Percentiles rank a stretch among this genome's conserved stretches.
These are phyloP conservation scores for Pseudolaguvia tuberculata DNA, from an alignment of 2,113 vertebrate species.

Conservation along the genomic window DNA sequence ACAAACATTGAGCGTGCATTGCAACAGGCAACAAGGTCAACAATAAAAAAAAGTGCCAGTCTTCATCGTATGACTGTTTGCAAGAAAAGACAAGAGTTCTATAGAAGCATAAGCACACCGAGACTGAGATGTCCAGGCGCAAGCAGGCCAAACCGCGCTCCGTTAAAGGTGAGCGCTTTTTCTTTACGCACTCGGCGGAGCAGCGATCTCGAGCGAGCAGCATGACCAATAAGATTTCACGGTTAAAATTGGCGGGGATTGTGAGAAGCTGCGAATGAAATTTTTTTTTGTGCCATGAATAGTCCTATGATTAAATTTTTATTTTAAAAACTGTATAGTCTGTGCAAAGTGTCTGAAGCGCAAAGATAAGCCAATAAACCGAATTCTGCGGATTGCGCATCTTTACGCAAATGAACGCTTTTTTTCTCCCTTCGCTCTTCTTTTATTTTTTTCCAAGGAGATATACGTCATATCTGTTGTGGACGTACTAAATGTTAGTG, in stretches of 20 bases:
- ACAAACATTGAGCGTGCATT: constrained; percentile 79
- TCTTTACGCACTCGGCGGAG: constrained; percentile 31
- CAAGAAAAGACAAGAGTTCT: constrained; percentile 58
- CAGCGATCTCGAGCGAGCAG: constrained; percentile 42
- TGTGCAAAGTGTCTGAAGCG: not conserved
- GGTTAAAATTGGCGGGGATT: constrained; percentile 68
- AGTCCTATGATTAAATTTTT: not conserved
- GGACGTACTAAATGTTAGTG: too few species aligned
- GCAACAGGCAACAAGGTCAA: constrained; percentile 81
- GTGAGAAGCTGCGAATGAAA: constrained; percentile 47
- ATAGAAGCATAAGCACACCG: constrained; percentile 53
- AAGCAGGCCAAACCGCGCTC: constrained; percentile 98
- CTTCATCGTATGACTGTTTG: constrained; percentile 58
- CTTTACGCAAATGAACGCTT: not conserved
- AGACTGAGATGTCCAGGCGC: constrained; percentile 87
- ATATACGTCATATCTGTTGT: too few species aligned
- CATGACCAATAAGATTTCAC: constrained; percentile 73
- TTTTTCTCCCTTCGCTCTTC: too few species aligned
- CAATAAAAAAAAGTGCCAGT: constrained; percentile 51
- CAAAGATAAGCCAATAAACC: not conserved
- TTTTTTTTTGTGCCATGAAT: constrained; percentile 1
- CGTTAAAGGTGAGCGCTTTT: constrained; percentile 87
- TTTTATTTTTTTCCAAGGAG: too few species aligned
- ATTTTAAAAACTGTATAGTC: not conserved
- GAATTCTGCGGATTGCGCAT: not conserved